Evolutionary conservation across 2,888 invertebrate species (phyloP).

Genomic region (Drosophila atripex): DNA sequence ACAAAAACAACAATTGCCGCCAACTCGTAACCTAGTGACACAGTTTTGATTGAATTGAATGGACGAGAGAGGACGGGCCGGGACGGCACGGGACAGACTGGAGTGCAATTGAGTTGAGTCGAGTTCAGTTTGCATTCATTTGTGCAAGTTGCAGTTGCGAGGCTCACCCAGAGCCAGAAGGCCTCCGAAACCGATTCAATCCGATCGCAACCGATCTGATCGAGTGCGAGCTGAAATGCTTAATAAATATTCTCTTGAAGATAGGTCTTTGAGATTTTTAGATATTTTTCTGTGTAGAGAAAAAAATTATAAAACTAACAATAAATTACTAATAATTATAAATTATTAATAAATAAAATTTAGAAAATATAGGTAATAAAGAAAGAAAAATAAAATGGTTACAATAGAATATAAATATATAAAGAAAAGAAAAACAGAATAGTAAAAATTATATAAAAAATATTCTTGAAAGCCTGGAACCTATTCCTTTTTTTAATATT

Average conservation of each 20-base stretch:
- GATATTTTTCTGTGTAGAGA: too few relatives aligned
- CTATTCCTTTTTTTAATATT: too few relatives aligned
- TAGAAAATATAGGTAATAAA: neutral
- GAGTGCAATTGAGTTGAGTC: conserved; percentile 28
- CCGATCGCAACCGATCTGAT: conserved; percentile 14
- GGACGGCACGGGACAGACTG: neutral
- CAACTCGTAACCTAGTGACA: conserved; percentile 67
- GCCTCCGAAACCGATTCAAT: conserved; percentile 6
- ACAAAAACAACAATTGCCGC: conserved; percentile 23
- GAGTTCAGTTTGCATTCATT: conserved; percentile 28
- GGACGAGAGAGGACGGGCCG: neutral
- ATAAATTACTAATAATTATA: neutral
- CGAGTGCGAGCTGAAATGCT: conserved; percentile 2
- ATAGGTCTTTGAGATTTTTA: too few relatives aligned
- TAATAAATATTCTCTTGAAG: neutral
- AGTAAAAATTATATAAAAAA: too few relatives aligned
- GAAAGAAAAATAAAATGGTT: too few relatives aligned
- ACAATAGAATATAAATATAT: too few relatives aligned
- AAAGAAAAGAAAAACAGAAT: too few relatives aligned
- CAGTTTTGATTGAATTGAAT: conserved; percentile 55
- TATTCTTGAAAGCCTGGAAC: too few relatives aligned
- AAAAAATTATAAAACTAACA: too few relatives aligned
- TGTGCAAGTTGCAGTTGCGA: conserved; percentile 9
- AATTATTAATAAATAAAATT: neutral
- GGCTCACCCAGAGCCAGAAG: neutral